Conservation (phyloP, 2,113 vertebrate genomes). For the Syngnathus scovelli region DNA sequence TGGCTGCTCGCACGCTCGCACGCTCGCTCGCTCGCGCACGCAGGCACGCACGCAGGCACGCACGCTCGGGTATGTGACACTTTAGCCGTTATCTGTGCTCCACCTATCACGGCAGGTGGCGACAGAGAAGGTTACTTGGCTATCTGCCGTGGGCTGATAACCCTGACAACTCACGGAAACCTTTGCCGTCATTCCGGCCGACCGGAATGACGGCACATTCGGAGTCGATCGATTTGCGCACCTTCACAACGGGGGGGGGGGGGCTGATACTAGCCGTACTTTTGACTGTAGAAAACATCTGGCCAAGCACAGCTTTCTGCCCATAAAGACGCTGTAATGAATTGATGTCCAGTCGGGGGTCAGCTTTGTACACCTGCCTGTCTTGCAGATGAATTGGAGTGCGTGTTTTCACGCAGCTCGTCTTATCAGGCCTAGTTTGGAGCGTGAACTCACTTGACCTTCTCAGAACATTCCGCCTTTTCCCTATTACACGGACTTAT, state of each 20-base stretch:
- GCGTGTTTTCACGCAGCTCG: neutral
- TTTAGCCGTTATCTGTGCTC: constrained; percentile 53
- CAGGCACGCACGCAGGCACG: too few species aligned
- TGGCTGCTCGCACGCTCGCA: neutral
- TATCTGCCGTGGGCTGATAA: constrained; percentile 68
- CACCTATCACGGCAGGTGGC: constrained; percentile 58
- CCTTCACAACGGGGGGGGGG: constrained; percentile 9
- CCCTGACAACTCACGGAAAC: constrained; percentile 39
- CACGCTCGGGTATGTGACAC: neutral
- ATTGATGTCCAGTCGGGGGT: too few species aligned
- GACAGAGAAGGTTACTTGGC: constrained; percentile 64
- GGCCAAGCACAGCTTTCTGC: too few species aligned
- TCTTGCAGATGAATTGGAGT: neutral
- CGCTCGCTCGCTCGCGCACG: too few species aligned
- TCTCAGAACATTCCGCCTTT: constrained; percentile 7
- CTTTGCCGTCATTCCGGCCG: constrained; percentile 14
- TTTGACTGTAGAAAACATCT: neutral
- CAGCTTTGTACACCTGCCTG: neutral
- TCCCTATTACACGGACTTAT: constrained; percentile 23
- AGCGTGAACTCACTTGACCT: constrained; percentile 19
- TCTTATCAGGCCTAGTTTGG: constrained; percentile 24
- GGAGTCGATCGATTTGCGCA: constrained; percentile 18
- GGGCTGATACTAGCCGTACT: too few species aligned
- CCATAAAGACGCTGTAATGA: too few species aligned
- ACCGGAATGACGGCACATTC: constrained; percentile 19